phyloP scores from a whole-genome alignment of 2,888 invertebrate genomes.

The Lepeophtheirus nordmannii region DNA sequence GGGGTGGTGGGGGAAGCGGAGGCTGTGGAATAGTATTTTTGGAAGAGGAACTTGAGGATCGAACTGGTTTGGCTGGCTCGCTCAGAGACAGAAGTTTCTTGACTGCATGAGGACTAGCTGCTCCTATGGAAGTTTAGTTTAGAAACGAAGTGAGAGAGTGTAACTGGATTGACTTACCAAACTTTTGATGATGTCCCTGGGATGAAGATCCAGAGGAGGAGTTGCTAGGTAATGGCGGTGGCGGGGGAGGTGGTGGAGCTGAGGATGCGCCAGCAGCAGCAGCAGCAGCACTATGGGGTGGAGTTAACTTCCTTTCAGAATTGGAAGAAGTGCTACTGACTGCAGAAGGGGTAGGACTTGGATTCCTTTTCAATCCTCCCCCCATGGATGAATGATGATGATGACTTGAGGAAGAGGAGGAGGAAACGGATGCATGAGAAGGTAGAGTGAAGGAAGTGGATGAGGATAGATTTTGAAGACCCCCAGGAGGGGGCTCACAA shows the following conservation, averaged over 20 bases:
- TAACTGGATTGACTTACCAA: constrained; percentile 32
- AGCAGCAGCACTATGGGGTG: not conserved
- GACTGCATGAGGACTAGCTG: constrained; percentile 91
- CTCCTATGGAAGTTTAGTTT: constrained; percentile 42
- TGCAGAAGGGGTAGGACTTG: constrained; percentile 37
- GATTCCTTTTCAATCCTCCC: constrained; percentile 28
- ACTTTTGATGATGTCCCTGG: constrained; percentile 32
- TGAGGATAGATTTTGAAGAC: constrained; percentile 7
- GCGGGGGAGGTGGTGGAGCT: too few species aligned
- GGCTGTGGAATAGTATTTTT: constrained; percentile 30
- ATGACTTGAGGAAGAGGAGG: not conserved
- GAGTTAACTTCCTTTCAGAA: constrained; percentile 23
- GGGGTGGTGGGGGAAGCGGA: constrained; percentile 30
- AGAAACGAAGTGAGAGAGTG: not conserved
- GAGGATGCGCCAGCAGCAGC: too few species aligned
- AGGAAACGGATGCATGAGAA: not conserved
- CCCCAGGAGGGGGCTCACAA: constrained; percentile 50
- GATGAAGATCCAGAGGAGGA: constrained; percentile 30
- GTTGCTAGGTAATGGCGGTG: too few species aligned
- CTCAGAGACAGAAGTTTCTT: constrained; percentile 79
- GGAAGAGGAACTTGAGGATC: constrained; percentile 40
- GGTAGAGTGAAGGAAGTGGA: constrained; percentile 6
- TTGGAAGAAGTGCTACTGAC: constrained; percentile 32
- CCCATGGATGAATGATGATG: not conserved
- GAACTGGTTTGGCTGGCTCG: constrained; percentile 47